Evolutionary conservation across 2,797 vertebrate species (phyloP), one percentile per base, ranked within the genome.

Genomic region (Semotilus atromaculatus): DNA sequence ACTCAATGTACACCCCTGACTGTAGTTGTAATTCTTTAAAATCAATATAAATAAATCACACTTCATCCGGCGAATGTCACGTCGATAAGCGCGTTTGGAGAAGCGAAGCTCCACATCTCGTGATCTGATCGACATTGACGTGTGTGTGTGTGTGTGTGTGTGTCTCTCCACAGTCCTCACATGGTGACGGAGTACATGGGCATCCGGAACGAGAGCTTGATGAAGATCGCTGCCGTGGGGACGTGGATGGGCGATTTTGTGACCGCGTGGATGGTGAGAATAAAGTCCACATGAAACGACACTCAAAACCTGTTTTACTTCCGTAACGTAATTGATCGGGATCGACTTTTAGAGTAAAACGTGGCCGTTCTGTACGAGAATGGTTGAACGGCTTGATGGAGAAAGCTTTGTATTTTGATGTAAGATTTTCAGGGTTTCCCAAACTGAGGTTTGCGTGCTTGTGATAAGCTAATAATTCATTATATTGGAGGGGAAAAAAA

Each of bases 221-320:
- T 99, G 98, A 99, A 99, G 93, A 95, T 98, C 88, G 98, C 97
- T 67, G 98, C 98, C 1, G 97, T 99, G 88, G 98, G 98, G 86
- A 99, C 98, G 19, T 99, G 98, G 98, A 97, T 99, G 97, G 98
- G 98, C 90, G 98, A 99, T 92, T 99, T 99, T 92, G 97, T 99
- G 91, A 99, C 98, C 48, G 98, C 98, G 0, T 99, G 98, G 98
- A 99, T 99, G 98, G 98, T 99, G 94, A 97, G 97, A 90, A 70
- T 51, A 45, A 68, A 80, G 23, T 48, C 78, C 26, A 5, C 60
- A 26, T 9, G 36, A 48, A 26, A 29, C 14, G 1, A 10, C 40
- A 48, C 38, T 40, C 36, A 23, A 23, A 68, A n/a, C 36, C 10
- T 5, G 36, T 2, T n/a, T 71, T 8, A 16, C 38, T 45, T 45